These are phyloP conservation scores for Dimorphilus gyrociliatus DNA, from an alignment of 2,888 invertebrate species.

Conservation along the genomic window DNA sequence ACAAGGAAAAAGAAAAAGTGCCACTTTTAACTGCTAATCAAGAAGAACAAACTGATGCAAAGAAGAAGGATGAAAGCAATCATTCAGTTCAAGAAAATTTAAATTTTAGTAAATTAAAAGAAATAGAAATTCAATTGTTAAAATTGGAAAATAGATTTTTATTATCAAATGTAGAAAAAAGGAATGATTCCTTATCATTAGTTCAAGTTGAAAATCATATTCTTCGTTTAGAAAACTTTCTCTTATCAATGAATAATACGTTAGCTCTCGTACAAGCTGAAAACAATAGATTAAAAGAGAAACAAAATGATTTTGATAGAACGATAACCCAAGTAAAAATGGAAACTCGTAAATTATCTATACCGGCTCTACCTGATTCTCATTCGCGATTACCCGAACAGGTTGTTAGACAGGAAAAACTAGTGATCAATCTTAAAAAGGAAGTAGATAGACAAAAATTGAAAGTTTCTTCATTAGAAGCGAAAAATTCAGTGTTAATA, in stretches of 20 bases:
- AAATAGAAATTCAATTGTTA: slow-evolving; percentile 20
- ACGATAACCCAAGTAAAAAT: too few relatives aligned
- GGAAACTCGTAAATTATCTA: too few relatives aligned
- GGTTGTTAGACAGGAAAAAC: too few relatives aligned
- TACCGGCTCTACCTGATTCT: slow-evolving; percentile 8
- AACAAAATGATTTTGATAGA: slow-evolving; percentile 14
- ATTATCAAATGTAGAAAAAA: slow-evolving; percentile 16
- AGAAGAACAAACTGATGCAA: too few relatives aligned
- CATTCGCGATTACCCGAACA: too few relatives aligned
- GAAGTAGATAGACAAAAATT: too few relatives aligned
- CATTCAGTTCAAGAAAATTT: too few relatives aligned
- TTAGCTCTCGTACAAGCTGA: slow-evolving; percentile 15
- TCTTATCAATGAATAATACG: slow-evolving; percentile 19
- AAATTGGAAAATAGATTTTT: slow-evolving; percentile 24
- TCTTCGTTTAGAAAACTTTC: slow-evolving; percentile 21
- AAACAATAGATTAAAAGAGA: slow-evolving; percentile 14
- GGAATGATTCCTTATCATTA: slow-evolving; percentile 16
- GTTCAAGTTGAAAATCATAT: slow-evolving; percentile 22
- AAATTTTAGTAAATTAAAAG: slow-evolving; percentile 18
- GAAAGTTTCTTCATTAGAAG: too few relatives aligned
- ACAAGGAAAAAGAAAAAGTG: too few relatives aligned
- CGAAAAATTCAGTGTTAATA: slow-evolving; percentile 15
- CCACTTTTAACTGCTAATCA: too few relatives aligned
- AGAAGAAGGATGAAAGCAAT: too few relatives aligned
- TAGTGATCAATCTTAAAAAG: too few relatives aligned